A percentile compares a stretch with the other conserved stretches of the same genome.
phyloP scores from a whole-genome alignment of 30 jellyfish, hydroid and myxozoan genomes.

The Clytia hemisphaerica region DNA sequence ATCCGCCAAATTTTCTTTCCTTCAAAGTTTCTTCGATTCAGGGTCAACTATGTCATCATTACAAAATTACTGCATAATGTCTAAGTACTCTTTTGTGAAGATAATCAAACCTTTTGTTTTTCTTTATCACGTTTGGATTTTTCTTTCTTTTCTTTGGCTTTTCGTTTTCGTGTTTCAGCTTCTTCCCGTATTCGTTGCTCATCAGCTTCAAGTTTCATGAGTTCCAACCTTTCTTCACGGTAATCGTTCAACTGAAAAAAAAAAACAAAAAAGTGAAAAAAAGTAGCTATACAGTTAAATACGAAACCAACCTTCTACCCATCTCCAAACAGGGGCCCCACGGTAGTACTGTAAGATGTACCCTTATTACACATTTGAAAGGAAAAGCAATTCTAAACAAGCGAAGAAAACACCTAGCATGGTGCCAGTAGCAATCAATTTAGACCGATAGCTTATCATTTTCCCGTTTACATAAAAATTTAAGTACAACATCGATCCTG shows the following conservation, averaged over 20 bases:
- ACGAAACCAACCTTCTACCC: background rate
- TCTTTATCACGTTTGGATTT: conserved; percentile 26
- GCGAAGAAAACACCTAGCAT: too few relatives aligned
- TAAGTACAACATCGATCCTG: too few relatives aligned
- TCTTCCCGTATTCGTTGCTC: conserved; percentile 22
- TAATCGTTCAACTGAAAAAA: conserved; percentile 20
- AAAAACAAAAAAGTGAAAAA: background rate
- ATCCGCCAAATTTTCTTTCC: too few relatives aligned
- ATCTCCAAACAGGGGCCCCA: too few relatives aligned
- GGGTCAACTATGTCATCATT: too few relatives aligned
- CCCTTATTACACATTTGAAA: too few relatives aligned
- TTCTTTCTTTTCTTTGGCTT: conserved; percentile 37
- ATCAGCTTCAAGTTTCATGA: conserved; percentile 55
- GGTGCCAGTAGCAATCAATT: too few relatives aligned
- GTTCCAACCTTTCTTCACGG: conserved; percentile 30
- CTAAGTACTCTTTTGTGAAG: background rate
- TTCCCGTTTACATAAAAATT: too few relatives aligned
- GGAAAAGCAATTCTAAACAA: too few relatives aligned
- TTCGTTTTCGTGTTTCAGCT: conserved; percentile 30
- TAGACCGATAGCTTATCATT: too few relatives aligned
- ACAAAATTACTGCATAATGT: background rate
- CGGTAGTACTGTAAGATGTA: too few relatives aligned
- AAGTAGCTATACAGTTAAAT: background rate
- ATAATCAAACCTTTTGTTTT: conserved; percentile 32
- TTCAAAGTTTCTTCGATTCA: too few relatives aligned